Evolutionary conservation across 1,140 invertebrate species (phyloP).

Genomic region (Parapsyche elsis): DNA sequence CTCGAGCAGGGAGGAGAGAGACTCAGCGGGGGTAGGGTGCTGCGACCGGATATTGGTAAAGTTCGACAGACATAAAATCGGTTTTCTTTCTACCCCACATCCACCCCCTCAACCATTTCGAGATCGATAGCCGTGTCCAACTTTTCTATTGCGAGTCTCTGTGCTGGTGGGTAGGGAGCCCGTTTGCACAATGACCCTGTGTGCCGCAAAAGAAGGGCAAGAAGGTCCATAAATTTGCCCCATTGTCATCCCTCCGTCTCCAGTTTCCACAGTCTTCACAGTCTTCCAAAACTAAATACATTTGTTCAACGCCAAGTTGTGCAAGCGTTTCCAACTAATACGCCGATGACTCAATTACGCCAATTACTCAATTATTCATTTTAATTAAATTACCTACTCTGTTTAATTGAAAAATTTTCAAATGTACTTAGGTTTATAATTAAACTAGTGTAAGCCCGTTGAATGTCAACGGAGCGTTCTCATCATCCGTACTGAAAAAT

Average conservation of each 20-base stretch:
- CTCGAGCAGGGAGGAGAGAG: background rate
- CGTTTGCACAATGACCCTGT: background rate
- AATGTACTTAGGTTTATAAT: no score
- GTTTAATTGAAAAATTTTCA: no score
- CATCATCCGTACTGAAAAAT: no score
- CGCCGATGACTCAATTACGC: background rate
- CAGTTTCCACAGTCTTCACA: background rate
- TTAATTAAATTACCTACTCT: background rate
- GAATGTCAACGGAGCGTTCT: no score
- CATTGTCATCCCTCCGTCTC: background rate
- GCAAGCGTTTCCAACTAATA: background rate
- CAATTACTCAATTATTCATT: background rate
- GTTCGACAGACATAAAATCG: conserved; percentile 52
- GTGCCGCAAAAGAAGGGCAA: no score
- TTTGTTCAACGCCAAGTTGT: background rate
- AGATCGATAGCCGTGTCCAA: conserved; percentile 50
- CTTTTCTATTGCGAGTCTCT: conserved; percentile 27
- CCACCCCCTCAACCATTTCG: background rate
- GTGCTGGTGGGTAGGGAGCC: background rate
- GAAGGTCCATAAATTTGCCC: background rate
- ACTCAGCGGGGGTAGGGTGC: background rate
- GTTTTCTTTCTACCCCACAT: conserved; percentile 18
- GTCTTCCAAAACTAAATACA: background rate
- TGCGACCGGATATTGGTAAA: conserved; percentile 53
- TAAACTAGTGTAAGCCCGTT: no score